A percentile compares a stretch with the other conserved stretches of the same genome.
These are phyloP conservation scores for Pipa parva DNA, from an alignment of 2,113 vertebrate genomes.

Conservation along the genomic window DNA sequence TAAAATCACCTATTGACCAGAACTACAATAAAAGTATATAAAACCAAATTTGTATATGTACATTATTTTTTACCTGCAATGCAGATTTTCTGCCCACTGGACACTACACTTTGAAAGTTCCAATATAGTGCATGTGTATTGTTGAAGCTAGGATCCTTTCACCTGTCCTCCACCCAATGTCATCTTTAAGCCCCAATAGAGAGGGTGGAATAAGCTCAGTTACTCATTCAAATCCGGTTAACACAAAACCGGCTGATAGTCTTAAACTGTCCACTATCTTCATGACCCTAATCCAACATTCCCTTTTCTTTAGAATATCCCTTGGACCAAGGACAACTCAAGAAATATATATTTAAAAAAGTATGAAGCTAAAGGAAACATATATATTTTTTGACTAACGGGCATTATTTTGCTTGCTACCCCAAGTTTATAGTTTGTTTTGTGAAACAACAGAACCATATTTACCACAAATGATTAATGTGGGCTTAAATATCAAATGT, in stretches of 20 bases:
- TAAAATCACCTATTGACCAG: no score
- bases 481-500: no score
- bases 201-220: slow-evolving; percentile 70
- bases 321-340: slow-evolving; percentile 1
- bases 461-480: no score
- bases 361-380: background rate
- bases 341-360: background rate
- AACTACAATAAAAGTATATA: no score
- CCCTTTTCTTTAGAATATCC: slow-evolving; percentile 13
- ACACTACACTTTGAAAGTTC: slow-evolving; percentile 35
- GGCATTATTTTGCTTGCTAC: no score
- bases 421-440: no score
- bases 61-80: slow-evolving; percentile 16
- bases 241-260: slow-evolving; percentile 80
- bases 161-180: slow-evolving; percentile 59
- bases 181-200: slow-evolving; percentile 72
- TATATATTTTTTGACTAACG: background rate
- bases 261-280: slow-evolving; percentile 64
- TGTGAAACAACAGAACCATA: no score
- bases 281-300: slow-evolving; percentile 65
- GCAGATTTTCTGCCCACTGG: background rate
- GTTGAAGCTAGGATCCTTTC: slow-evolving; percentile 28
- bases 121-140: slow-evolving; percentile 16
- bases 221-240: slow-evolving; percentile 79
- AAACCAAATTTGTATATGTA: no score